Base-by-base conservation (phyloP, 1,140 invertebrate genomes). In the Mylabris phalerata region DNA sequence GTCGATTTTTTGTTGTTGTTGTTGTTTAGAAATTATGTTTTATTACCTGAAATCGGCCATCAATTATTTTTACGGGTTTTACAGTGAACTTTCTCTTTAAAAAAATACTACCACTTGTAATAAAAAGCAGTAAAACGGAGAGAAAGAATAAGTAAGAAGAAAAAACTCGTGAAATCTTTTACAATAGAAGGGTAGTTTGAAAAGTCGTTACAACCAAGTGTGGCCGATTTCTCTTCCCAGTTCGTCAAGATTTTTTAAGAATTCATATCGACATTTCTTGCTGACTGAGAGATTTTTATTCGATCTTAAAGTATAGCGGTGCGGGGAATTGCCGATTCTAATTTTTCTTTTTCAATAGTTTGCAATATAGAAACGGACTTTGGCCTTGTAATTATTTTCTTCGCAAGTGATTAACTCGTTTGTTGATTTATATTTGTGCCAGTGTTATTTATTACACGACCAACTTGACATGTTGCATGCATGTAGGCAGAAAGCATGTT, bases 331-430 rank as follows among this genome's bases (percentile, higher is more conserved):
- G 19, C 19, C 19, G 32, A 32, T 32, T 32, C 32, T 32, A 32
- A 32, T 32, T 4, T 32, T 32, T 32, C 4, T 32, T 32, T 32
- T 5, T 32, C 32, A 2, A 5, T 32, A 5, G 4, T 32, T 32
- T 32, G 4, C 32, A 32, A 32, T 32, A 32, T 32, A 9, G 46
- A 9, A 65, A 56, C 64, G 67, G 67, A 60, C 65, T 67, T 63
- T 67, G 68, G 67, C 70, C 70, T 71, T 71, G 70, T 68, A 70
- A 71, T 71, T 71, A 71, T 71, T 71, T 70, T 70, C 68, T 70
- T 67, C 55, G 65, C 66, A 67, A 71, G 68, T 71, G 70, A 71
- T 71, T 71, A 71, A 71, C 70, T 71, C 70, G 70, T 71, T 71
- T 65, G 68, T 71, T 71, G 70, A 71, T 71, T 71, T 71, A 71